Evolutionary conservation across 2,797 vertebrate genomes (phyloP).

Genomic region (Echeneis naucrates): DNA sequence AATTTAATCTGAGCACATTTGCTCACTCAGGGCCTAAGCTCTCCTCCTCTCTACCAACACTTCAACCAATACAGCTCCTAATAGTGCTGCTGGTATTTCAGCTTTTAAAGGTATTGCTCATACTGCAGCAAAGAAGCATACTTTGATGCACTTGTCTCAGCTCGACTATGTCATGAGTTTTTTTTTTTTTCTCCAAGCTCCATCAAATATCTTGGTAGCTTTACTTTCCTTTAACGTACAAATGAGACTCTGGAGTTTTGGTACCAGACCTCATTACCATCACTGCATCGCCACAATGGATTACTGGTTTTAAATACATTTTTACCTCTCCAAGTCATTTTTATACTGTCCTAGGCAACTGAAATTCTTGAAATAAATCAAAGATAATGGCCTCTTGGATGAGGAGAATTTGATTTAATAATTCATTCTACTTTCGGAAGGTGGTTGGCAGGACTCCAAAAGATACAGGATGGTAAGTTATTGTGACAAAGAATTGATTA

Average conservation of each 20-base stretch:
- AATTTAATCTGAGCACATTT: constrained; percentile 43
- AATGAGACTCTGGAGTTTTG: background rate
- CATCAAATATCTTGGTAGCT: background rate
- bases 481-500: background rate
- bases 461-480: background rate
- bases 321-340: constrained; percentile 1
- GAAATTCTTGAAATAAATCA: constrained; percentile 1
- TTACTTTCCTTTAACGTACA: background rate
- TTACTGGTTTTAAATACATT: background rate
- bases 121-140: background rate
- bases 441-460: constrained; percentile 1
- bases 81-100: background rate
- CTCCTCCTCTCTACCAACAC: constrained; percentile 13
- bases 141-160: background rate
- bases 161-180: background rate
- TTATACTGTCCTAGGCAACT: background rate
- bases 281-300: background rate
- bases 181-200: background rate
- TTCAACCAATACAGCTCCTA: background rate
- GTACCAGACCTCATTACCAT: background rate
- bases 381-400: background rate
- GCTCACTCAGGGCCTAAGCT: constrained; percentile 9
- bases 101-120: background rate
- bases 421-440: background rate
- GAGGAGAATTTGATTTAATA: background rate